Evolutionary conservation across 2,113 vertebrate species (phyloP).

Genomic region (Nycticryphes semicollaris): DNA sequence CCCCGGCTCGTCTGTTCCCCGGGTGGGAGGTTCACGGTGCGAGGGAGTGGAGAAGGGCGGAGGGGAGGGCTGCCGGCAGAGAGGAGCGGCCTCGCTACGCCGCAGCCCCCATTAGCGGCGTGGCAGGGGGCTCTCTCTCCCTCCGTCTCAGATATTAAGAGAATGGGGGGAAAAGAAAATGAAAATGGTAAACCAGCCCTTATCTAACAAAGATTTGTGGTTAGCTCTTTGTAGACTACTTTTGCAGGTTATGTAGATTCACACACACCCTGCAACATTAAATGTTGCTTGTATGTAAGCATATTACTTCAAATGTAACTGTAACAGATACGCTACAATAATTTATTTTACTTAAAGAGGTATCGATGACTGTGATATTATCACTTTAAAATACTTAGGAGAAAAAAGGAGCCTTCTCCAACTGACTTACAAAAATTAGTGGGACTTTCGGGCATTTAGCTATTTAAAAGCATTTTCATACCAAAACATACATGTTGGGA

Average conservation of each 20-base stretch:
- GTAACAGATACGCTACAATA: no score
- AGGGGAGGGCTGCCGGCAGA: accelerated
- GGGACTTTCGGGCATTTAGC: background rate
- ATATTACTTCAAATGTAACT: background rate
- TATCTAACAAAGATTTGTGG: background rate
- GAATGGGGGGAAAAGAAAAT: accelerated
- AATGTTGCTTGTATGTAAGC: accelerated
- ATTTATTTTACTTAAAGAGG: background rate
- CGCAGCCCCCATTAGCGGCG: accelerated
- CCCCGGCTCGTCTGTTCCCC: no score
- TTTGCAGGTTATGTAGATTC: no score
- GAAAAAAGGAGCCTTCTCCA: background rate
- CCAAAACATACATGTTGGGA: background rate
- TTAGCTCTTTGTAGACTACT: background rate
- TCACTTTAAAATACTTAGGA: background rate
- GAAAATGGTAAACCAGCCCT: background rate
- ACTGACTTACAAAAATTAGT: background rate
- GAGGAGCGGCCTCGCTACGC: accelerated
- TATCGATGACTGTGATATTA: accelerated
- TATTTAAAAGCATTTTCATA: background rate
- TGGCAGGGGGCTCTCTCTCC: accelerated
- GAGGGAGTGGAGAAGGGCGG: no score
- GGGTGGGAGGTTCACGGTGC: background rate
- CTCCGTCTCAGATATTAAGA: no score
- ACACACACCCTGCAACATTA: accelerated